A percentile compares a stretch with the other conserved stretches of the same genome.
phyloP scores from a whole-genome alignment of 2,888 invertebrate genomes.

The Ditula angustiorana region DNA sequence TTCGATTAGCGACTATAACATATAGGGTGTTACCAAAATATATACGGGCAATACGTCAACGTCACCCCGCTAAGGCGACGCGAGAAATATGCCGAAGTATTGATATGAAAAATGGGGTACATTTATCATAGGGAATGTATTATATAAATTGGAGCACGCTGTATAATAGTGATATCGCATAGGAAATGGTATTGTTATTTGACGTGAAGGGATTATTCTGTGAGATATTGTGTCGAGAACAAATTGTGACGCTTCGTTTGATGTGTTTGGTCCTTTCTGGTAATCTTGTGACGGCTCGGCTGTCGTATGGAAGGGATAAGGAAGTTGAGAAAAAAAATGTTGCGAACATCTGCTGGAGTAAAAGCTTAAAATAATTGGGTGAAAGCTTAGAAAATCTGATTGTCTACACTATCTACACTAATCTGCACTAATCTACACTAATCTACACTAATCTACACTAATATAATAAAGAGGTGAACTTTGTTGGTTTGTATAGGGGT shows the following conservation, averaged over 20 bases:
- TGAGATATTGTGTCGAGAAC: conserved; percentile 34
- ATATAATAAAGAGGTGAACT: too few species aligned
- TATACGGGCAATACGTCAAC: conserved; percentile 62
- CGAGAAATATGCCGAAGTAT: conserved; percentile 60
- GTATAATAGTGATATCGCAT: conserved; percentile 37
- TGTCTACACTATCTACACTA: too few species aligned
- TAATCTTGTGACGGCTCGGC: neutral
- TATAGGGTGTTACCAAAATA: conserved; percentile 55
- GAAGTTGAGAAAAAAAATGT: neutral
- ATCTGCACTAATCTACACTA: too few species aligned
- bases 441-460: too few species aligned
- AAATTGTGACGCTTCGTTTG: conserved; percentile 33
- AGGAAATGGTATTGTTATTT: conserved; percentile 36
- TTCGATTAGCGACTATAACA: conserved; percentile 63
- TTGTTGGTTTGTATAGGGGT: too few species aligned
- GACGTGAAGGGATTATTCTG: conserved; percentile 35
- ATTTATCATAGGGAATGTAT: conserved; percentile 55
- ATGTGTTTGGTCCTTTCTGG: conserved; percentile 15
- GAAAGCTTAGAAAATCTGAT: too few species aligned
- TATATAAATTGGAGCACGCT: conserved; percentile 34
- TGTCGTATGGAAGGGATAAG: neutral
- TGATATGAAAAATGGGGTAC: conserved; percentile 61
- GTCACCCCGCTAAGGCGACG: conserved; percentile 50
- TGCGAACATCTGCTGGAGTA: neutral
- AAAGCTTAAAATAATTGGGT: too few species aligned